Conservation (phyloP, 2,888 invertebrate genomes). For the Ectemnius cavifrons region DNA sequence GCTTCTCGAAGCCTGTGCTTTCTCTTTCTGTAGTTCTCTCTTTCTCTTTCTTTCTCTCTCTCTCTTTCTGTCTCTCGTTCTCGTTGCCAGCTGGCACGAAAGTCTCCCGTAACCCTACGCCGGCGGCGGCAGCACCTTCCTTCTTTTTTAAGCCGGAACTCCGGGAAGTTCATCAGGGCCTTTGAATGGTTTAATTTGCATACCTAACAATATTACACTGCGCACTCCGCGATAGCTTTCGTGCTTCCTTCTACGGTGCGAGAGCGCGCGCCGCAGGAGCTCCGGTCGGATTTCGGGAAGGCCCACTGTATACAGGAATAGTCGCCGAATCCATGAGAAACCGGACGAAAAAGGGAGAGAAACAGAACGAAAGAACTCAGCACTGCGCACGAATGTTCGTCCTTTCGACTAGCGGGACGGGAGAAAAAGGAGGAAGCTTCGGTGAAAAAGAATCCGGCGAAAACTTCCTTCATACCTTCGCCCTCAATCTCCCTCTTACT, state of each 20-base stretch:
- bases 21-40: not conserved
- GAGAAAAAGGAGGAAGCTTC: not conserved
- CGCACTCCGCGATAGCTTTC: slow-evolving; percentile 55
- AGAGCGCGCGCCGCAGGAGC: not conserved
- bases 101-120: not conserved
- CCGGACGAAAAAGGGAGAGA: not conserved
- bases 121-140: not conserved
- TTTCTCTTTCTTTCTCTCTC: too few species aligned
- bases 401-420: slow-evolving; percentile 6
- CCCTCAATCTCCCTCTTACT: not conserved
- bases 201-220: slow-evolving; percentile 63
- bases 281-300: not conserved
- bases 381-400: not conserved
- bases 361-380: not conserved
- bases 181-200: slow-evolving; percentile 66
- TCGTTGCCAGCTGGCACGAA: slow-evolving; percentile 14
- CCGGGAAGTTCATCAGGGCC: slow-evolving; percentile 60
- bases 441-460: not conserved
- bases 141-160: slow-evolving; percentile 52
- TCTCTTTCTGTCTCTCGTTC: slow-evolving; percentile 3
- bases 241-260: slow-evolving; percentile 37
- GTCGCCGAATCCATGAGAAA: not conserved
- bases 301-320: too few species aligned
- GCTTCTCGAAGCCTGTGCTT: not conserved
- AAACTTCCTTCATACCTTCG: too few species aligned